Conservation (phyloP, 2,888 invertebrate species). For the Phasia obesa region DNA sequence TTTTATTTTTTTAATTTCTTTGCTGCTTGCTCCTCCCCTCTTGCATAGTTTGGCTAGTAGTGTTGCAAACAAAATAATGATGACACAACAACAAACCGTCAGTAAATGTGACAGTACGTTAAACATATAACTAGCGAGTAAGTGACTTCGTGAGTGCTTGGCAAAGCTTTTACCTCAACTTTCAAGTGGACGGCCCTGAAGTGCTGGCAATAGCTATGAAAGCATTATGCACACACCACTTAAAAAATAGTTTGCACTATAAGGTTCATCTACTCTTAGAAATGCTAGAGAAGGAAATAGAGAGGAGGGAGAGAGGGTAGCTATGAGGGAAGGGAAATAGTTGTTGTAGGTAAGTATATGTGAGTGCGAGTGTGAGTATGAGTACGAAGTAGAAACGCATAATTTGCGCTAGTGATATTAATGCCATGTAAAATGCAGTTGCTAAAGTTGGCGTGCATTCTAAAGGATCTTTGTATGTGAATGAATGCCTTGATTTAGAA, state of each 20-base stretch:
- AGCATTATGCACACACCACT: constrained; percentile 48
- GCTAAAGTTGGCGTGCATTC: constrained; percentile 21
- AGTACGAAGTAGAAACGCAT: constrained; percentile 32
- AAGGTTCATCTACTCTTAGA: constrained; percentile 57
- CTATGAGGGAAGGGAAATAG: background rate
- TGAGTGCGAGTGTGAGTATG: background rate
- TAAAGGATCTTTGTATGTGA: constrained; percentile 46
- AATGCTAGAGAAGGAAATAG: too few species aligned
- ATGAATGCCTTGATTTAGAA: constrained; percentile 68
- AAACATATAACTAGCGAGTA: background rate
- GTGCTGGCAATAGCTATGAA: constrained; percentile 66
- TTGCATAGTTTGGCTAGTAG: constrained; percentile 23
- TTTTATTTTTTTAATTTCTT: background rate
- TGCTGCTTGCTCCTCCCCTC: background rate
- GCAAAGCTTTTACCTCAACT: constrained; percentile 74
- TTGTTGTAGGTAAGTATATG: background rate
- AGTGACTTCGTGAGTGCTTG: constrained; percentile 44
- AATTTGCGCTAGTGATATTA: constrained; percentile 52
- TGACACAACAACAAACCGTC: constrained; percentile 23
- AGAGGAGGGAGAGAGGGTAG: background rate
- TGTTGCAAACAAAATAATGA: constrained; percentile 24
- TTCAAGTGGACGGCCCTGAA: constrained; percentile 73
- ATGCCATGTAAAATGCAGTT: constrained; percentile 20
- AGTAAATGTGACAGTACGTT: constrained; percentile 30
- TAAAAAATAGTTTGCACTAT: constrained; percentile 48